phyloP scores from a whole-genome alignment of 2,888 invertebrate species.

The Limnephilus lunatus region DNA sequence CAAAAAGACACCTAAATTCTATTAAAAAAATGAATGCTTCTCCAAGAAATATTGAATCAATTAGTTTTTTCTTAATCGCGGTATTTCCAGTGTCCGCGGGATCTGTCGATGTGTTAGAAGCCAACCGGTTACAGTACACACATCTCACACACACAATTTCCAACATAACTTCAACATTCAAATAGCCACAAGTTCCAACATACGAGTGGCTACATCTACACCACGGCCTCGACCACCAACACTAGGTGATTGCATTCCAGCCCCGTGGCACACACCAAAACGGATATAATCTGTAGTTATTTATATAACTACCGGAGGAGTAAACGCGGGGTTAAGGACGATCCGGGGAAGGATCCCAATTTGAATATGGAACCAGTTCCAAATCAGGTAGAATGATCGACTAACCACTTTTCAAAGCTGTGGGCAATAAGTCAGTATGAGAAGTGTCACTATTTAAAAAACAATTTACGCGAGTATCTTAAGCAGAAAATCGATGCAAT shows the following conservation, averaged over 20 bases:
- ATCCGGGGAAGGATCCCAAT: neutral
- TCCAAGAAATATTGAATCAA: neutral
- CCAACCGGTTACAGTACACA: constrained; percentile 22
- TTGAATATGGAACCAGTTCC: constrained; percentile 17
- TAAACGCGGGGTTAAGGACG: constrained; percentile 35
- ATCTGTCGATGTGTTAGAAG: neutral
- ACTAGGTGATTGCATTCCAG: constrained; percentile 27
- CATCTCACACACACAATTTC: neutral
- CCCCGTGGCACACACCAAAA: constrained; percentile 11
- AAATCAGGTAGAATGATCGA: neutral
- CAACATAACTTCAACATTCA: neutral
- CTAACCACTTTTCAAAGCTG: neutral
- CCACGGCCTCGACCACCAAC: neutral
- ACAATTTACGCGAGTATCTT: accelerated
- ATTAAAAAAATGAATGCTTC: neutral
- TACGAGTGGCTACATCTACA: neutral
- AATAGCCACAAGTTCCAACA: neutral
- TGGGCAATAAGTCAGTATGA: neutral
- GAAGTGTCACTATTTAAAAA: neutral
- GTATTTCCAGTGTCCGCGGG: neutral
- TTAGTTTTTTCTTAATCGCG: constrained; percentile 15
- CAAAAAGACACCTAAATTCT: too few relatives aligned
- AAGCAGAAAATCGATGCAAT: too few relatives aligned
- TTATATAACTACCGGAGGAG: constrained; percentile 34
- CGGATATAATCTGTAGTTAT: constrained; percentile 11